Evolutionary conservation across 2,113 vertebrate species (phyloP), one percentile per base, ranked within the genome.

Genomic region (Proterorhinus semilunaris): DNA sequence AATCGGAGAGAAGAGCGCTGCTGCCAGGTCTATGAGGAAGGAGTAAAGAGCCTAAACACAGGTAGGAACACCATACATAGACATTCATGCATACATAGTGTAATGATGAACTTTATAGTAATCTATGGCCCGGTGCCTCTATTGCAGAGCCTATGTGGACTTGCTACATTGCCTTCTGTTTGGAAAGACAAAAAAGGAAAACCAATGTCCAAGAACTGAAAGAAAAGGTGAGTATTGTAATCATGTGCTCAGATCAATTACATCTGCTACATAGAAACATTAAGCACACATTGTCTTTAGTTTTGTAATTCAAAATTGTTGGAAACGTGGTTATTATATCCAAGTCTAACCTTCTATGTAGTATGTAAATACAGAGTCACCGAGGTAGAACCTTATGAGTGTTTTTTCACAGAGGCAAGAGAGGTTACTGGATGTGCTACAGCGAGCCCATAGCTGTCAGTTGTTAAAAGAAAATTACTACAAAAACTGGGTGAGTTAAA

Each of bases 11-110:
- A 99, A 81, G 94, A 95, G 44, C 90, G 93, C 6, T 95, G 95
- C 88, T 93, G 91, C 62, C 92, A 89, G 0, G 94, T 99, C 1
- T 99, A 96, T 7, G 96, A 99, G n/a, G 95, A 97, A 79, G 96
- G 95, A 0, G 72, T 98, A 27, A 88, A 67, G 77, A 87, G 84
- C 21, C 81, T 97, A 0, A 87, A 91, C 63, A 95, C 93, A 62
- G 97, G 97, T 99, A 71, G 8, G 50, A 62, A 13, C 58, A 65
- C 15, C 3, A 67, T 15, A 47, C 46, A 67, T 15, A 36, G 27
- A 36, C 27, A 36, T 36, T 36, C 27, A 49, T 0, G 7, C 54
- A 55, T 12, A 17, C 7, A 66, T 3, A 65, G 57, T 36, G 16
- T 43, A 6, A 7, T 43, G 57, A 15, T n/a, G 58, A 16, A 61